Evolutionary conservation across 2,797 vertebrate species (phyloP), one percentile per base, ranked within the genome.

Genomic region (Craterocephalus amniculus): DNA sequence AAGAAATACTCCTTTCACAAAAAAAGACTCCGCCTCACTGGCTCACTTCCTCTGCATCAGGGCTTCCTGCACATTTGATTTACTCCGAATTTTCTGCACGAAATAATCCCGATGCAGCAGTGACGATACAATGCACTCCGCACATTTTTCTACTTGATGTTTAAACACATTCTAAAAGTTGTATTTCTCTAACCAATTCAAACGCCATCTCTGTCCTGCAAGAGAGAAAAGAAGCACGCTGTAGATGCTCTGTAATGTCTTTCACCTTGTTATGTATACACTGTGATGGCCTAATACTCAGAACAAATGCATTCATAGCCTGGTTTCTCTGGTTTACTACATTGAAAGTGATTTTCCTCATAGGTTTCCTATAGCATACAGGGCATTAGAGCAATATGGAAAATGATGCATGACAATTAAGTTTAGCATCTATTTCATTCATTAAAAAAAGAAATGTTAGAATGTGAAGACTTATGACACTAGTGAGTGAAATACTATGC

Each of bases 401-500:
- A 55, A 55, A 16, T n/a, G 22, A 18, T 20, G 22, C 7, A 4
- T 18, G 27, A 12, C 9, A 4, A 4, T 24, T 24, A 0, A 32
- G 1, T 38, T 67, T 38, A 22, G 48, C 4, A 24, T 4, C 16
- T 18, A 18, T 68, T 12, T 54, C 5, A 63, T 24, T 68, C 2
- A 52, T 67, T 6, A 34, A 45, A 22, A 7, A 5, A 59, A 40
- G 20, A 38, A 32, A 20, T 6, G 9, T 26, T 64, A 9, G 24
- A 58, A 59, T n/a, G 36, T 63, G 29, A 48, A 14, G 13, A 34
- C 29, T 59, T 2, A 29, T 56, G 58, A 61, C 7, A 54, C 13
- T 62, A 57, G 69, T 24, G 65, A 67, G 27, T 12, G 45, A 72
- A 56, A 14, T 69, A 76, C 66, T 54, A 64, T 43, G 59, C 59